Evolutionary conservation across 2,113 vertebrate species (phyloP).

Genomic region (Pseudopodoces humilis): DNA sequence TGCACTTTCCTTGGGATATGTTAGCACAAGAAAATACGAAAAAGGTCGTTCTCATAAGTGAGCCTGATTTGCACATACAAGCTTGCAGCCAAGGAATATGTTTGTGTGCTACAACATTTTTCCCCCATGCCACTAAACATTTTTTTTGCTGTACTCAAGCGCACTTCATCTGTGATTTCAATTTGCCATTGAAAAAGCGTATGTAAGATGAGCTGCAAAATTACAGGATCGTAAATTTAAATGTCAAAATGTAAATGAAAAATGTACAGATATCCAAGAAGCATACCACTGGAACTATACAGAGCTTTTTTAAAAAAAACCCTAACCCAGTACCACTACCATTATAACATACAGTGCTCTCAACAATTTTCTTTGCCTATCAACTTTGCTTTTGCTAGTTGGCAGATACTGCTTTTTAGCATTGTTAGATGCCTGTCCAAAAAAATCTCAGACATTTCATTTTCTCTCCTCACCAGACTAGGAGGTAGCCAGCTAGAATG

Average conservation of each 20-base stretch:
- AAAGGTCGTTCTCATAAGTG: conserved; percentile 56
- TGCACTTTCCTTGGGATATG: conserved; percentile 40
- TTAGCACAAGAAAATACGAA: conserved; percentile 34
- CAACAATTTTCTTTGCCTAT: conserved; percentile 42
- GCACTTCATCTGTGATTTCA: conserved; percentile 49
- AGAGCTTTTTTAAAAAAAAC: neutral
- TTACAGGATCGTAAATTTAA: conserved; percentile 66
- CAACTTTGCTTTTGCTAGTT: conserved; percentile 28
- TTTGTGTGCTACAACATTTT: conserved; percentile 2
- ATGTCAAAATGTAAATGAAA: conserved; percentile 67
- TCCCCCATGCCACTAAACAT: conserved; percentile 30
- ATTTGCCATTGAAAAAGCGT: conserved; percentile 50
- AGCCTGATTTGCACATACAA: conserved; percentile 50
- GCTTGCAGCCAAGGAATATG: conserved; percentile 39
- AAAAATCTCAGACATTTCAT: conserved; percentile 1
- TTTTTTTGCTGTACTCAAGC: conserved; percentile 28
- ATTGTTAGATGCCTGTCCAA: conserved; percentile 30
- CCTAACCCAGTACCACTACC: neutral
- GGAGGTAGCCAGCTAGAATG: neutral
- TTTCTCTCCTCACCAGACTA: neutral
- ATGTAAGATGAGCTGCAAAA: conserved; percentile 68
- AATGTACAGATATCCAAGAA: conserved; percentile 30
- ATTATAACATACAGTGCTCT: conserved; percentile 12
- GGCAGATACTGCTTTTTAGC: conserved; percentile 45
- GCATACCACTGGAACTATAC: conserved; percentile 15